Percentiles rank a stretch among this genome's conserved stretches.
These are phyloP conservation scores for Melitaea athalia DNA, from an alignment of 2,888 invertebrate species.

Conservation along the genomic window DNA sequence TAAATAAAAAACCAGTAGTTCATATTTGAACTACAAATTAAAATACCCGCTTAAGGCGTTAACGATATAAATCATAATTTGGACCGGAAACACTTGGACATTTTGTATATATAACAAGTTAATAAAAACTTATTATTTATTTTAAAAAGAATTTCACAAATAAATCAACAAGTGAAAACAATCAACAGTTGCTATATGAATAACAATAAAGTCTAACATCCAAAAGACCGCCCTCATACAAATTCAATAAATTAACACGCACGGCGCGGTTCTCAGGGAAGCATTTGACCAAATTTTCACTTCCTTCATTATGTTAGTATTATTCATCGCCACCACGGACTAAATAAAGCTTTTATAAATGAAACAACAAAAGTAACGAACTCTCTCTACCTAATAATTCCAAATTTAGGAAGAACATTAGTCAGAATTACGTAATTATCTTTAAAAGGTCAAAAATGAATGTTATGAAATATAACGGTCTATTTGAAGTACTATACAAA, in stretches of 20 bases:
- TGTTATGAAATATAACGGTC: conserved; percentile 36
- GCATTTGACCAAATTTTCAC: conserved; percentile 5
- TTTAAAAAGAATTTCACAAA: neutral
- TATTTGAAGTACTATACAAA: conserved; percentile 34
- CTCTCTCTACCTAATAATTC: conserved; percentile 23
- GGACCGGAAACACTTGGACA: neutral
- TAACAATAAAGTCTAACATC: conserved; percentile 8
- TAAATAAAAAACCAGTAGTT: conserved; percentile 2
- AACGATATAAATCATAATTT: conserved; percentile 1
- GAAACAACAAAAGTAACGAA: conserved; percentile 18
- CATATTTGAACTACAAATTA: conserved; percentile 1
- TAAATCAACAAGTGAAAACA: neutral
- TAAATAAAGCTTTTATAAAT: conserved; percentile 15
- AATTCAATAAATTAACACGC: conserved; percentile 29
- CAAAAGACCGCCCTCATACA: conserved; percentile 23
- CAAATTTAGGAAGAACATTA: conserved; percentile 23
- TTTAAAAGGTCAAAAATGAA: conserved; percentile 31
- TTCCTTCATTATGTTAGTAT: conserved; percentile 7
- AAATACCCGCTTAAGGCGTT: neutral
- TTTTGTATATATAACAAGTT: neutral
- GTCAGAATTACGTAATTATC: conserved; percentile 32
- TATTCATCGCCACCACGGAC: conserved; percentile 29
- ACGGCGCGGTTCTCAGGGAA: conserved; percentile 16
- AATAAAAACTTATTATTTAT: neutral
- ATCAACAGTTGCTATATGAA: conserved; percentile 9